Conservation (phyloP, 2,113 vertebrate genomes). For the Bufo gargarizans region DNA sequence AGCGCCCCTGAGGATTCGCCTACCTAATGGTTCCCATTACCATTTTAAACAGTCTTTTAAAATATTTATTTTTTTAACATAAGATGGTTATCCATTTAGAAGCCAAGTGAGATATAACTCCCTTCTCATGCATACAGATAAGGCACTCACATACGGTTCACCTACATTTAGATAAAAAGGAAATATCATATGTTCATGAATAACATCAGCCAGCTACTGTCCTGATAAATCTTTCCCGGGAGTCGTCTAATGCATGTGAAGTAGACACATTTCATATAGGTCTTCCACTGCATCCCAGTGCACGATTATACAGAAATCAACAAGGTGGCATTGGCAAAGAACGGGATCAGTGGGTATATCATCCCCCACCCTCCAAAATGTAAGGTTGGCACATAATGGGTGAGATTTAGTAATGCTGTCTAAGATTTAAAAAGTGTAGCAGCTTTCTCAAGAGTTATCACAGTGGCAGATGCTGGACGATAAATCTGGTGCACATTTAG, state of each 20-base stretch:
- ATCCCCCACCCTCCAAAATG: not conserved
- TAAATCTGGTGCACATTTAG: too few species aligned
- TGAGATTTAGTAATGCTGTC: too few species aligned
- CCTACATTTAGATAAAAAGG: conserved; percentile 3
- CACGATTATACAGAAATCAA: not conserved
- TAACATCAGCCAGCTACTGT: not conserved
- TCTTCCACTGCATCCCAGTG: not conserved
- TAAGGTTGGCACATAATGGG: not conserved
- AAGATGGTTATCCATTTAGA: conserved; percentile 6
- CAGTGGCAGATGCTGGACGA: too few species aligned
- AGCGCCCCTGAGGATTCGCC: conserved; percentile 8
- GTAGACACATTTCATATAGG: not conserved
- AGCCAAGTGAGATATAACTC: conserved; percentile 13
- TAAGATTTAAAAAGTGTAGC: too few species aligned
- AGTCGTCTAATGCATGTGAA: not conserved
- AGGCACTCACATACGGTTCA: not conserved
- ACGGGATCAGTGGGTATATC: not conserved
- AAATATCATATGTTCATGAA: not conserved
- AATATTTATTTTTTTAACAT: conserved; percentile 37
- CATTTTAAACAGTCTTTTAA: conserved; percentile 36
- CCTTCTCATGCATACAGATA: conserved; percentile 43
- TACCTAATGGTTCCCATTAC: conserved; percentile 38
- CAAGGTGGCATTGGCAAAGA: not conserved
- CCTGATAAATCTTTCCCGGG: not conserved
- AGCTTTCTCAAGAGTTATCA: too few species aligned